Evolutionary conservation across 2,797 vertebrate genomes (phyloP), one percentile per base, ranked within the genome.

Genomic region (Anomalospiza imberbis): DNA sequence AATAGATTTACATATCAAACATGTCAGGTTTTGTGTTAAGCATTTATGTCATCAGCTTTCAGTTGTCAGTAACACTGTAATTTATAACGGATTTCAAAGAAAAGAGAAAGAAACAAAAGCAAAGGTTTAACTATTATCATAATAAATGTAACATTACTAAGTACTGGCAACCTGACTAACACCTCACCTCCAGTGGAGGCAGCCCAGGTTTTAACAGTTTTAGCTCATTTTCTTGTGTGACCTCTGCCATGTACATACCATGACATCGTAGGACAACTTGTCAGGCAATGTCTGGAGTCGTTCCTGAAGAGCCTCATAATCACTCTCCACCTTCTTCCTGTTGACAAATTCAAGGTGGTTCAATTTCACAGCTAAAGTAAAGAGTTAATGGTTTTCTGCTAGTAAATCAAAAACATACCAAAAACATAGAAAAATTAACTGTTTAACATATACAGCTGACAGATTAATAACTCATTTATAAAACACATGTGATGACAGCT

Each of bases 291-390:
- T 99, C 85, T 81, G 88, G 34, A 99, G 99, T 21, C 99, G 98
- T 9, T 99, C 98, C 40, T 98, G 98, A 89, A 99, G 98, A 74
- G 98, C 98, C 75, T 98, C 98, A 62, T 99, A 99, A 96, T 99
- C 99, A 21, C 95, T 97, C 28, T 99, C 98, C 76, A 99, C 97
- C 96, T 99, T 99, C 96, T 97, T 98, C 99, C 99, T 99, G 97
- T 91, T 87, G 89, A 91, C 67, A 93, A 95, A 96, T 88, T 91
- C 47, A 95, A 81, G 38, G 2, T 31, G 51, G 67, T 75, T 93
- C 62, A 85, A 38, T 93, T 66, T 88, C n/a, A 47, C 26, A 78
- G 47, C 61, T 66, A 18, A 55, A 84, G 36, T 26, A 81, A 84
- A 89, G 50, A 90, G 61, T 85, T 85, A 77, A 66, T 36, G 10